Percentiles rank a stretch among this genome's conserved stretches.
phyloP scores from a whole-genome alignment of 2,888 invertebrate genomes.

The Aphrophora alni region DNA sequence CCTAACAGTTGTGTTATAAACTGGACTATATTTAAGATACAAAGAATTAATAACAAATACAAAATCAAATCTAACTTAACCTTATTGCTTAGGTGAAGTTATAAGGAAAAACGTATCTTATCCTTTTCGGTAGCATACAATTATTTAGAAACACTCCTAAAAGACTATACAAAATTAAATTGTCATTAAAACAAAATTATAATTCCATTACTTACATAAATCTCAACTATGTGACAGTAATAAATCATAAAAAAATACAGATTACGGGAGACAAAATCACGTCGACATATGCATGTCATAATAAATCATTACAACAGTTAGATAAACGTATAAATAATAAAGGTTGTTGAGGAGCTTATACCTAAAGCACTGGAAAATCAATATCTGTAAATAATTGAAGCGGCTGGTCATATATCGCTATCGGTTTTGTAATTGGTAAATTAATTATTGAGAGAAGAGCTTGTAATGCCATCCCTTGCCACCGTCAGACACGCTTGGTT shows the following conservation, averaged over 20 bases:
- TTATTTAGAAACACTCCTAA: too few species aligned
- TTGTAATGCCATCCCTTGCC: background rate
- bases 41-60: too few species aligned
- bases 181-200: too few species aligned
- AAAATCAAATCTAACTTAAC: too few species aligned
- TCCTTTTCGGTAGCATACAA: too few species aligned
- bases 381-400: background rate
- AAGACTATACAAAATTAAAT: too few species aligned
- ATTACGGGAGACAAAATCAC: background rate
- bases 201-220: too few species aligned
- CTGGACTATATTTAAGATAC: too few species aligned
- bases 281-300: background rate
- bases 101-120: too few species aligned
- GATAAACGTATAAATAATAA: background rate
- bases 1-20: too few species aligned
- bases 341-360: background rate
- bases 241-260: background rate
- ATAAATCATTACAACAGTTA: background rate
- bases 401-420: background rate
- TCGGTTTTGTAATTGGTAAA: background rate
- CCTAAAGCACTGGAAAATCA: background rate
- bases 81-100: too few species aligned
- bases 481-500: background rate
- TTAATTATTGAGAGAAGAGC: background rate
- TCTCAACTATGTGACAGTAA: too few species aligned